These are phyloP conservation scores for Villa cingulata DNA, from an alignment of 2,888 invertebrate genomes.

Conservation along the genomic window DNA sequence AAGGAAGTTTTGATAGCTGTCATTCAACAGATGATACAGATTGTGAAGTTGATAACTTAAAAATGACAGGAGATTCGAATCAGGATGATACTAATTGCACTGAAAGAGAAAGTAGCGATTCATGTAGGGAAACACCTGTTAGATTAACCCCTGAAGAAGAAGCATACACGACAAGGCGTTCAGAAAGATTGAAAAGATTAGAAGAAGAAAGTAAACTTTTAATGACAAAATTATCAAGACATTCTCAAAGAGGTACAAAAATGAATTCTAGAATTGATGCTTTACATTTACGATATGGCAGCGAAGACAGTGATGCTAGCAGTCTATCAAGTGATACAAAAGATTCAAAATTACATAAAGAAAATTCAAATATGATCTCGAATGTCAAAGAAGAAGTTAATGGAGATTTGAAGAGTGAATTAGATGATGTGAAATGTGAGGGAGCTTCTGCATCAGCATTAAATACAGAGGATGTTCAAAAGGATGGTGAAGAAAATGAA, in stretches of 20 bases:
- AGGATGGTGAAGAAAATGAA: too few species aligned
- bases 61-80: not conserved
- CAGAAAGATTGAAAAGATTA: conserved; percentile 38
- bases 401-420: too few species aligned
- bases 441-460: too few species aligned
- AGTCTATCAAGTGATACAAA: not conserved
- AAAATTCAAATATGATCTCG: too few species aligned
- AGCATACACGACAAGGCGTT: conserved; percentile 24
- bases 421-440: too few species aligned
- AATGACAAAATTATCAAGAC: conserved; percentile 33
- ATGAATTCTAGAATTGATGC: conserved; percentile 24
- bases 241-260: conserved; percentile 22
- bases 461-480: too few species aligned
- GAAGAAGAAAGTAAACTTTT: conserved; percentile 70
- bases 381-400: too few species aligned
- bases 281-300: conserved; percentile 25
- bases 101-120: conserved; percentile 25
- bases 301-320: conserved; percentile 6
- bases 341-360: not conserved
- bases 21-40: conserved; percentile 21
- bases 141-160: conserved; percentile 26
- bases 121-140: conserved; percentile 3
- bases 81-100: conserved; percentile 19
- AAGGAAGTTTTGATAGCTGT: conserved; percentile 30
- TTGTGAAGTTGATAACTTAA: conserved; percentile 1